Base-by-base conservation (phyloP, 1,140 invertebrate genomes). In the Mamestra configurata region DNA sequence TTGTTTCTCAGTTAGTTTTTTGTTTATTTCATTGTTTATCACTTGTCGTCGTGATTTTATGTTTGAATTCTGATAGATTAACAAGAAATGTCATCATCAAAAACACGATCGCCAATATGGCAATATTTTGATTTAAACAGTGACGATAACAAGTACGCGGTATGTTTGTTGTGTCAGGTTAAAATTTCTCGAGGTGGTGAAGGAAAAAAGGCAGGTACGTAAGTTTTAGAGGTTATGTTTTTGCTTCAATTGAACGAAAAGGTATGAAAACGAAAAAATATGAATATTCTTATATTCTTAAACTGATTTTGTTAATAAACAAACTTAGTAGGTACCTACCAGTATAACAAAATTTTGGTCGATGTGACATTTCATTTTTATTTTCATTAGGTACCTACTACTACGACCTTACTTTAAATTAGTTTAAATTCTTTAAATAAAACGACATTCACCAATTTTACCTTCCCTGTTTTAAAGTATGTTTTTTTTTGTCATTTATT, bases 101-200 rank as follows among this genome's bases (percentile, higher is more conserved):
- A 49, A 5, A 49, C 1, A 49, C 46, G 46, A 2, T 49, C 46
- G 46, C 46, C 46, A 49, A 49, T 49, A 2, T 49, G 46, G 46
- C 46, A 49, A 49, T 49, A 49, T 49, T 49, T 49, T 49, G 46
- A 49, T 49, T 49, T 49, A 49, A 49, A 49, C 46, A 49, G 46
- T 49, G 46, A 49, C 5, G 1, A 49, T 49, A 49, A 5, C 46
- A 49, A 49, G 46, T 49, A 49, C 46, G 46, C 46, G 46, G 46
- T 5, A 49, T 49, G 46, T 49, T 49, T 49, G 5, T 49, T 49
- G 46, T 40, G 37, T 40, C 37, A 40, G 7, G 37, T 40, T 4
- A 40, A 40, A 2, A 40, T 40, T 40, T 40, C 37, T 40, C 37
- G 37, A 40, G 37, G 37, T 40, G 37, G 37, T 40, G 37, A 40